A percentile compares a stretch with the other conserved stretches of the same genome.
phyloP scores from a whole-genome alignment of 2,113 vertebrate species.

The Perca flavescens region DNA sequence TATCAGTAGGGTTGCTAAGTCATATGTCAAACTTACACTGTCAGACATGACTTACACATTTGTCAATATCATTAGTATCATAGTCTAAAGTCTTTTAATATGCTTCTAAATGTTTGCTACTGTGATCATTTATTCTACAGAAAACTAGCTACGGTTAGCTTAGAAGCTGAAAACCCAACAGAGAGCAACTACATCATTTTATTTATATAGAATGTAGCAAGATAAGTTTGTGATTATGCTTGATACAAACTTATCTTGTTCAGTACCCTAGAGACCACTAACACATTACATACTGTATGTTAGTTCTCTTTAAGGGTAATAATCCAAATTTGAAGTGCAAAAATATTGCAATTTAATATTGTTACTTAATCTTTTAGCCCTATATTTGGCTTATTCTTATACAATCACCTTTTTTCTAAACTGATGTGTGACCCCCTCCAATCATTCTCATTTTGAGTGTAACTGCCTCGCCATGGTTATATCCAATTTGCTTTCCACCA shows the following conservation, averaged over 20 bases:
- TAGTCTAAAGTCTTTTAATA: too few relatives aligned
- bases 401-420: background rate
- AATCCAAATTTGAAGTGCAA: background rate
- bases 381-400: background rate
- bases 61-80: too few relatives aligned
- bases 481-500: constrained; percentile 4
- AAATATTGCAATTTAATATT: background rate
- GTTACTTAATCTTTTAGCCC: background rate
- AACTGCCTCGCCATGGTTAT: background rate
- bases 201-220: background rate
- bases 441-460: constrained; percentile 4
- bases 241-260: background rate
- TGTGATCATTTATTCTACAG: background rate
- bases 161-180: background rate
- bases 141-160: background rate
- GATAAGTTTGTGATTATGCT: background rate
- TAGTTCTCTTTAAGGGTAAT: background rate
- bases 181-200: background rate
- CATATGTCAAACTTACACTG: too few relatives aligned
- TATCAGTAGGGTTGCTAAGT: background rate
- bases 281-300: background rate
- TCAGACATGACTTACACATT: too few relatives aligned
- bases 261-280: background rate
- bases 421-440: background rate
- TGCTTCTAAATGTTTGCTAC: background rate